Percentiles rank a stretch among this genome's conserved stretches.
phyloP scores from a whole-genome alignment of 2,797 vertebrate species.

The Sebastes baramenuke region DNA sequence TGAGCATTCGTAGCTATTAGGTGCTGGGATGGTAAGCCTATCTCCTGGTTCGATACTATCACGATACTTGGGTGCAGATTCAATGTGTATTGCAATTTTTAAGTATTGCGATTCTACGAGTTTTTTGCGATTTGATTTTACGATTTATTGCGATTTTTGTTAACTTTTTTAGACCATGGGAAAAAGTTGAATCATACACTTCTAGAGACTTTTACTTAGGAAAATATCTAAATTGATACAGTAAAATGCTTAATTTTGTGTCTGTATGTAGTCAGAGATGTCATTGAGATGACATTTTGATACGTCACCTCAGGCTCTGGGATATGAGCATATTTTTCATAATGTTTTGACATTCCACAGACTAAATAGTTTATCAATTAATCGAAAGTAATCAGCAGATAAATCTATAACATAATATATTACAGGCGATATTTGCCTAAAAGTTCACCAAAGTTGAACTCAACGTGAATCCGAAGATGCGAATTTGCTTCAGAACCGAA shows the following conservation, averaged over 20 bases:
- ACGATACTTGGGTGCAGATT: not conserved
- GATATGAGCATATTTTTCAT: not conserved
- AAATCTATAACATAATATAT: not conserved
- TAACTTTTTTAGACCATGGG: not conserved
- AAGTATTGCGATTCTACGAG: not conserved
- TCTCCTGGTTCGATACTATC: not conserved
- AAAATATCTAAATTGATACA: not conserved
- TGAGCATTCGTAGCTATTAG: rapidly evolving
- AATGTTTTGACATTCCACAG: not conserved
- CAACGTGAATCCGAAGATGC: too few relatives aligned
- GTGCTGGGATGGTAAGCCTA: not conserved
- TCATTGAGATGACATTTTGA: not conserved
- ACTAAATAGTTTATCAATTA: too few relatives aligned
- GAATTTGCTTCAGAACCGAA: too few relatives aligned
- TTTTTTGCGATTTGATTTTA: not conserved
- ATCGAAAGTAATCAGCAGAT: not conserved
- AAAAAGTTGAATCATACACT: not conserved
- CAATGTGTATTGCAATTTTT: not conserved
- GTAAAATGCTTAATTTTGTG: not conserved
- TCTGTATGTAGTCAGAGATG: not conserved
- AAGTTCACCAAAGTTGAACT: not conserved
- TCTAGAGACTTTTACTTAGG: not conserved
- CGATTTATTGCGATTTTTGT: too few relatives aligned
- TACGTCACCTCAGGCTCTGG: not conserved
- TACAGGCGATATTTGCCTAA: not conserved